Base-by-base conservation (phyloP, 2,888 invertebrate species). In the Drosophila leonis region DNA sequence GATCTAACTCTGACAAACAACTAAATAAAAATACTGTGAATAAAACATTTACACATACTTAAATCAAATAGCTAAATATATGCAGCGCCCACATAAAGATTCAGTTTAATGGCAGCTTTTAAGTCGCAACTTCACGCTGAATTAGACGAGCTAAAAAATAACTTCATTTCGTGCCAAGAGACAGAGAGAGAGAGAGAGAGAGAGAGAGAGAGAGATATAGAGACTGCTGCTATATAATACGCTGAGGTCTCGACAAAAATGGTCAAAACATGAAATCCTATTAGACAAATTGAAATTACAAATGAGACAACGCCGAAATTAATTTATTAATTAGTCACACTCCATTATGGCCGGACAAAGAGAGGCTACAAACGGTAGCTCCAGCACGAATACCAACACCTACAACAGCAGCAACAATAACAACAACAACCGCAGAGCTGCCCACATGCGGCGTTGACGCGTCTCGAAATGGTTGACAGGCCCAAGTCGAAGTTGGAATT, bases 201-300 rank as follows among this genome's bases (percentile, higher is more conserved):
- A 39, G 52, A 55, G 44, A 27, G 37, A 44, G 24, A 48, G 60
- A 12, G 37, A 44, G 24, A 48, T 56, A 12, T 41, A 27, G 65
- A 46, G 31, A 18, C 57, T 12, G n/a, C n/a, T 56, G 35, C 56
- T 56, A 52, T 52, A 56, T 52, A 66, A 52, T 52, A 61, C 60
- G 79, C 46, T 63, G 52, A 13, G 51, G 79, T 77, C 79, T 77
- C 66, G 74, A 77, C 84, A 48, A 82, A 88, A 82, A 86, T 86
- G 86, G 86, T 86, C 88, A 86, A 86, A 89, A 89, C 89, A 87
- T 89, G 85, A 89, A 87, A 89, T 89, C 89, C 87, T 87, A 86
- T 87, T 89, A 87, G 87, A 89, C 87, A 89, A 87, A 89, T 87
- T 89, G 85, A 87, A 87, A 87, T 87, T 87, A 87, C 87, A 89